These are phyloP conservation scores for Momotus momota DNA, from an alignment of 2,797 vertebrate genomes.

Conservation along the genomic window DNA sequence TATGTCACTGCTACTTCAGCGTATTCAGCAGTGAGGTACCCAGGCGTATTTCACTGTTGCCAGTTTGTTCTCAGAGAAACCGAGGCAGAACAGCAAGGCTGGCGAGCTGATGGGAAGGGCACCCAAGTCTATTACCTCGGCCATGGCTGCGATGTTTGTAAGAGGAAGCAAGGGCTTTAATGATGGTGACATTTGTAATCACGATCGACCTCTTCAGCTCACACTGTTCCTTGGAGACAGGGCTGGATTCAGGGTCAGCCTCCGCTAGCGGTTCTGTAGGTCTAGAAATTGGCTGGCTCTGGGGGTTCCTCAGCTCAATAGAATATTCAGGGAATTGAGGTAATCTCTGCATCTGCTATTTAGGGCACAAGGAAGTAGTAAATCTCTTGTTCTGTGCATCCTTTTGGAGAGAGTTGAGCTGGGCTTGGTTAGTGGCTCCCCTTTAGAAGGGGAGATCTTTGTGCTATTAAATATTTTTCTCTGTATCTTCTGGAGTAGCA, in stretches of 20 bases:
- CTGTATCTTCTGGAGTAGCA: background rate
- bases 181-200: background rate
- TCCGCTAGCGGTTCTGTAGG: background rate
- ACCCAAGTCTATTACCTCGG: rapidly evolving
- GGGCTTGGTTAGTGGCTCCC: background rate
- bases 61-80: background rate
- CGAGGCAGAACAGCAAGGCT: background rate
- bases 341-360: background rate
- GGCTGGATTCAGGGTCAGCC: background rate
- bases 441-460: background rate
- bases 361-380: background rate
- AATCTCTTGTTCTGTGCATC: background rate
- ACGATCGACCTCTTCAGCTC: rapidly evolving
- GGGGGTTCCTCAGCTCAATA: background rate
- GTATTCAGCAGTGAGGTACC: background rate
- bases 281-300: background rate
- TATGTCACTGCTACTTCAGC: background rate
- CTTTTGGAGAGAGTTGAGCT: background rate
- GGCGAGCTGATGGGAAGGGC: rapidly evolving
- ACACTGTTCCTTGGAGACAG: background rate
- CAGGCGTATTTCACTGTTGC: background rate
- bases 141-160: rapidly evolving
- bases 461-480: background rate
- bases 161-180: background rate
- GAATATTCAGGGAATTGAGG: background rate